Evolutionary conservation across 2,797 vertebrate species (phyloP).

Genomic region (Delichon dasypus): DNA sequence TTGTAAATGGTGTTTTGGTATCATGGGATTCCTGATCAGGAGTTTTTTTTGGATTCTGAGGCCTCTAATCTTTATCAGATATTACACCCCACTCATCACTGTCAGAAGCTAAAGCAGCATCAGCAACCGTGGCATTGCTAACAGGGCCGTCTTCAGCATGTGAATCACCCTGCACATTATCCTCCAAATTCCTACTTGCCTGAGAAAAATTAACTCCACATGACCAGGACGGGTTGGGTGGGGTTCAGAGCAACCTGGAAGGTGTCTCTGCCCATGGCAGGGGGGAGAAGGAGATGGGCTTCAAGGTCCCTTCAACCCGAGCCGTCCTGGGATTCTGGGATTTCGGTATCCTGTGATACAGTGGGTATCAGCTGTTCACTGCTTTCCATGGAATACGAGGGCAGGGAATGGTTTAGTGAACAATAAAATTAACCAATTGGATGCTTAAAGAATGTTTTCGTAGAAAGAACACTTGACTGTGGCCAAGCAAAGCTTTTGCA

Average conservation of each 20-base stretch:
- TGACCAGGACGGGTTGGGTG: neutral
- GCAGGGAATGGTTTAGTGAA: neutral
- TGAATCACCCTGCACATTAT: neutral
- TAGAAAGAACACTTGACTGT: neutral
- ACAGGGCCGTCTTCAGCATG: neutral
- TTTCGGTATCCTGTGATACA: neutral
- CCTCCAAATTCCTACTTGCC: neutral
- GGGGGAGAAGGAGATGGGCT: neutral
- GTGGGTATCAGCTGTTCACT: neutral
- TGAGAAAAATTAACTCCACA: neutral
- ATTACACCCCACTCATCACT: slow-evolving; percentile 63
- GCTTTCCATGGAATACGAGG: neutral
- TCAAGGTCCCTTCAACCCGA: neutral
- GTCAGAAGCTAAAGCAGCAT: slow-evolving; percentile 40
- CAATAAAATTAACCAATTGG: neutral
- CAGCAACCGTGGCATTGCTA: slow-evolving; percentile 12
- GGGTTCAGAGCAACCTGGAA: neutral
- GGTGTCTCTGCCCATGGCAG: neutral
- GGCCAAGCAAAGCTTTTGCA: neutral
- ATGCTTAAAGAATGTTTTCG: neutral
- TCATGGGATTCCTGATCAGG: slow-evolving; percentile 27
- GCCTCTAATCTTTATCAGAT: slow-evolving; percentile 59
- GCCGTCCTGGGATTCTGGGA: neutral
- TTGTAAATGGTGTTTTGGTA: slow-evolving; percentile 49
- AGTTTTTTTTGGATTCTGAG: slow-evolving; percentile 49